Evolutionary conservation across 2,113 vertebrate genomes (phyloP).

Genomic region (Otolemur garnettii): DNA sequence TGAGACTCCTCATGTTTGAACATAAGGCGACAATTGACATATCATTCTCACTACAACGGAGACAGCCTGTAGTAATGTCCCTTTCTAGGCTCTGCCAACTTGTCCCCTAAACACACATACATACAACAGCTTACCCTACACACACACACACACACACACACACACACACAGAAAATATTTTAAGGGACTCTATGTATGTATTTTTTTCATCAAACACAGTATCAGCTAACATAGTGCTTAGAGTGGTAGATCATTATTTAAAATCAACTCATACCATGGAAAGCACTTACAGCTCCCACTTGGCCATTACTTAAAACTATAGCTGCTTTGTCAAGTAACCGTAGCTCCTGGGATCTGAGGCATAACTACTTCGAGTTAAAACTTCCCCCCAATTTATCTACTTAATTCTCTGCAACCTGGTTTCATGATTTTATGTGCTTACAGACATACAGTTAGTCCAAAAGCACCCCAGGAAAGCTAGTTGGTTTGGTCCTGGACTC

Average conservation of each 20-base stretch:
- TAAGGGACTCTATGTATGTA: neutral
- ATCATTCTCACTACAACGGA: neutral
- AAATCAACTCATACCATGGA: constrained; percentile 35
- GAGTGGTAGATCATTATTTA: constrained; percentile 44
- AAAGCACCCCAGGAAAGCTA: neutral
- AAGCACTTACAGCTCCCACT: constrained; percentile 10
- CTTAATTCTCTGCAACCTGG: neutral
- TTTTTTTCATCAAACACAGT: constrained; percentile 37
- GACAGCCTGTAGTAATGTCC: neutral
- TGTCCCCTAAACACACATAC: neutral
- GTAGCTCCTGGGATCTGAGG: constrained; percentile 7
- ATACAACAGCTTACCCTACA: neutral
- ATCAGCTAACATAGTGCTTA: constrained; percentile 7
- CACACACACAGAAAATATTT: neutral
- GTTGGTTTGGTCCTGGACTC: neutral
- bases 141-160: neutral
- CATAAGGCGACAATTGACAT: neutral
- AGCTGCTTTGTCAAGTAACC: constrained; percentile 43
- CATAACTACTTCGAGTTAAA: constrained; percentile 52
- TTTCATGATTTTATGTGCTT: neutral
- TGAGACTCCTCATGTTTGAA: constrained; percentile 4
- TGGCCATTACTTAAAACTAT: constrained; percentile 45
- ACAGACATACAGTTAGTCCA: neutral
- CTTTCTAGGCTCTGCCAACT: neutral
- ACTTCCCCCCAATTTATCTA: constrained; percentile 4